These are phyloP conservation scores for Nudaria mundana DNA, from an alignment of 2,888 invertebrate species.

Conservation along the genomic window DNA sequence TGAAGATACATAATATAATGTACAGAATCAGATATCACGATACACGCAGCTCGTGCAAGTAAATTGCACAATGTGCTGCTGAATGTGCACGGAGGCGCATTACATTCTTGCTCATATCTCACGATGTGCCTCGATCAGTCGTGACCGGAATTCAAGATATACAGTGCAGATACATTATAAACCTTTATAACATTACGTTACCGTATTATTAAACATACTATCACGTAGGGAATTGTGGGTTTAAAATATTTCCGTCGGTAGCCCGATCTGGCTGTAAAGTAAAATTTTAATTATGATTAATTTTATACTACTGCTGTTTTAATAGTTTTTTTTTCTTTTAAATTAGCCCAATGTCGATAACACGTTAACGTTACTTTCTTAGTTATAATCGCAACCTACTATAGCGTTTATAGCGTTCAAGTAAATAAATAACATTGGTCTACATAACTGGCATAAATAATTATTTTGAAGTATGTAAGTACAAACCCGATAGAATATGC, in stretches of 20 bases:
- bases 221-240: slow-evolving; percentile 3
- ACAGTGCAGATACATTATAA: slow-evolving; percentile 24
- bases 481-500: slow-evolving; percentile 10
- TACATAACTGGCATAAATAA: too few species aligned
- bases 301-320: too few species aligned
- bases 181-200: slow-evolving; percentile 9
- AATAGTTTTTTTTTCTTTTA: too few species aligned
- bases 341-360: too few species aligned
- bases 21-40: slow-evolving; percentile 55
- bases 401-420: too few species aligned
- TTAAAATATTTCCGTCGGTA: not conserved
- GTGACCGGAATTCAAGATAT: slow-evolving; percentile 59
- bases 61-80: slow-evolving; percentile 72
- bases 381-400: too few species aligned
- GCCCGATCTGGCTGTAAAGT: too few species aligned
- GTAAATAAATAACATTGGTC: too few species aligned
- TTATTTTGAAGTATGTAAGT: too few species aligned
- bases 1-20: slow-evolving; percentile 42
- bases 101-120: slow-evolving; percentile 63
- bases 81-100: slow-evolving; percentile 55
- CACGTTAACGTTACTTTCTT: too few species aligned
- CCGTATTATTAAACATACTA: slow-evolving; percentile 6
- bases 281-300: too few species aligned
- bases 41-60: slow-evolving; percentile 55
- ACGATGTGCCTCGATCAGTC: slow-evolving; percentile 55